Evolutionary conservation across 2,113 vertebrate species (phyloP).

Genomic region (Osmerus mordax): DNA sequence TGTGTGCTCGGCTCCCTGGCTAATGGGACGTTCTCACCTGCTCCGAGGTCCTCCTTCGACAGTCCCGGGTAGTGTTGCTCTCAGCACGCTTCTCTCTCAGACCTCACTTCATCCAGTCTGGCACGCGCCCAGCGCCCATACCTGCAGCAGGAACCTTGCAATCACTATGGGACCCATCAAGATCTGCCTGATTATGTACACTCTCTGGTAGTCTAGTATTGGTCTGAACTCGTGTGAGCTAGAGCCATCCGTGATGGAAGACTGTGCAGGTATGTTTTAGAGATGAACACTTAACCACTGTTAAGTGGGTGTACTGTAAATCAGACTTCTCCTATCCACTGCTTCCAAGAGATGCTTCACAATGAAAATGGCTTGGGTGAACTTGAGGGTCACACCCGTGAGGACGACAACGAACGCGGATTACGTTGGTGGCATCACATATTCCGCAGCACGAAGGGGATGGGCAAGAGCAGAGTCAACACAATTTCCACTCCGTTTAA

Average conservation of each 20-base stretch:
- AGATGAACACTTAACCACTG: too few species aligned
- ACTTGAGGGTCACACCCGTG: constrained; percentile 47
- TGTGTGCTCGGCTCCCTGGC: neutral
- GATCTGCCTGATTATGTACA: too few species aligned
- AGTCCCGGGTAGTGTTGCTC: constrained; percentile 38
- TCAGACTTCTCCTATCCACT: too few species aligned
- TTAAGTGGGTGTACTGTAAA: too few species aligned
- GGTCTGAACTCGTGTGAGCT: too few species aligned
- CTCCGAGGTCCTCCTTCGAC: constrained; percentile 67
- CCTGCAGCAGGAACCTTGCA: constrained; percentile 34
- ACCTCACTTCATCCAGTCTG: constrained; percentile 64
- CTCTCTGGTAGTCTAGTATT: too few species aligned
- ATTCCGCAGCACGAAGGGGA: constrained; percentile 39
- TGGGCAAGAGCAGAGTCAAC: constrained; percentile 52
- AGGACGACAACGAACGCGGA: constrained; percentile 42
- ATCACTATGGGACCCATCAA: neutral
- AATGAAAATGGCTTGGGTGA: constrained; percentile 38
- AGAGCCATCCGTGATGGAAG: too few species aligned
- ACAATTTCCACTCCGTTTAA: constrained; percentile 58
- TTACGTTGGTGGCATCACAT: constrained; percentile 50
- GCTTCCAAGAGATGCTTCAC: neutral
- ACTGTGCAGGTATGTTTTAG: too few species aligned
- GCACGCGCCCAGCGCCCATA: constrained; percentile 59
- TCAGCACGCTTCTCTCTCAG: constrained; percentile 42
- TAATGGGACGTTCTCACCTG: constrained; percentile 56